Base-by-base conservation (phyloP, 2,797 vertebrate genomes). In the Diplodus puntazzo region DNA sequence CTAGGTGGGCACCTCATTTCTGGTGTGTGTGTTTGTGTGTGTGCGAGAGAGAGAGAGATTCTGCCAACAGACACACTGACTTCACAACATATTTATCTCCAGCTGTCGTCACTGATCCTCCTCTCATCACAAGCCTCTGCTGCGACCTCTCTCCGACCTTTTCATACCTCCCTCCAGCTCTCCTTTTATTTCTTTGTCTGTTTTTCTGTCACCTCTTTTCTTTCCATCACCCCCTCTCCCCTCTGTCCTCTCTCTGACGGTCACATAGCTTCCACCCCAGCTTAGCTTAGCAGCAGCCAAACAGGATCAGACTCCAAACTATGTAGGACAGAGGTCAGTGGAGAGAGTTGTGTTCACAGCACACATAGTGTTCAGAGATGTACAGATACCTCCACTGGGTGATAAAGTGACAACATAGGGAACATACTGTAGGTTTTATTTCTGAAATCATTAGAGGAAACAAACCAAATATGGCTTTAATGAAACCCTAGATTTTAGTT, bases 1-100 rank as follows among this genome's bases (percentile, higher is more conserved):
- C 85, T 98, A 94, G 98, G 98, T 99, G 96, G 77, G 95, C 88
- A 67, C 80, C 70, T 58, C 18, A 18, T 75, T 21, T 59, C 34
- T 25, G 3, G 39, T 73, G 21, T 69, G 67, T 84, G 45, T 57
- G 39, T 50, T 17, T 25, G 12, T 73, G 48, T 55, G 3, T 60
- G 1, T 9, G 3, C 3, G 25, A 34, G 52, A 14, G 58, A 30
- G 61, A 45, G 59, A 27, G 58, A 18, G 67, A 71, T 46, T 4
- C 4, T 81, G 59, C 55, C 71, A 55, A 75, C 72, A 77, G 54
- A 55, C 42, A 57, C 55, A 63, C 58, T 69, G 61, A 21, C 68
- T 81, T 49, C 77, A 46, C 45, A 34, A 23, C 73, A 80, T 73
- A 83, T 81, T 74, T 58, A 80, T 84, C 64, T 82, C 62, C 84